Percentiles rank a stretch among this genome's conserved stretches.
phyloP scores from a whole-genome alignment of 2,888 invertebrate genomes.

The Timema cristinae region DNA sequence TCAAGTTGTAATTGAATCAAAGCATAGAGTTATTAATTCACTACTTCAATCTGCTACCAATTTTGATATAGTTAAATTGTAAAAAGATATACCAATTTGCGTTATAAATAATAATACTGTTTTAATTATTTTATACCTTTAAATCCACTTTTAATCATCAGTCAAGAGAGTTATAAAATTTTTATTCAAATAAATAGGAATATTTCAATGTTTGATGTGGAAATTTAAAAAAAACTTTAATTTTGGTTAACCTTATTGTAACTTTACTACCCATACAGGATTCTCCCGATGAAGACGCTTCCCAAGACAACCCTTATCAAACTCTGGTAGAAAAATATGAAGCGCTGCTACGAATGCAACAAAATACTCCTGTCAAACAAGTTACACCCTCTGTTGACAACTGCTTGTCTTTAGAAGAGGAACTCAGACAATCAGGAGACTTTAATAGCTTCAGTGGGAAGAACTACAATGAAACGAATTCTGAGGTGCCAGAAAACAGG shows the following conservation, averaged over 20 bases:
- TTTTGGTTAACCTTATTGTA: too few species aligned
- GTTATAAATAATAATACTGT: too few species aligned
- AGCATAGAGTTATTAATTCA: not conserved
- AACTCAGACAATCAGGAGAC: slow-evolving; percentile 70
- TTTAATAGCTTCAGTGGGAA: slow-evolving; percentile 55
- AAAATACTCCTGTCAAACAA: slow-evolving; percentile 47
- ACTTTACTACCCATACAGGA: slow-evolving; percentile 36
- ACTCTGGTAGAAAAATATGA: slow-evolving; percentile 82
- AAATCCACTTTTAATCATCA: too few species aligned
- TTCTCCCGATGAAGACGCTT: slow-evolving; percentile 39
- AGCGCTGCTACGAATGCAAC: slow-evolving; percentile 72
- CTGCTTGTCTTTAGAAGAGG: slow-evolving; percentile 59
- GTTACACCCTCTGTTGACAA: slow-evolving; percentile 39
- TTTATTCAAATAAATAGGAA: too few species aligned
- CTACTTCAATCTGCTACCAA: not conserved
- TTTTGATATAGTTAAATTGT: not conserved
- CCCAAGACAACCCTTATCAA: slow-evolving; percentile 64
- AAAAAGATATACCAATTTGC: not conserved
- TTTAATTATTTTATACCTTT: too few species aligned
- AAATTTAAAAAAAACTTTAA: too few species aligned
- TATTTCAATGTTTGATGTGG: too few species aligned
- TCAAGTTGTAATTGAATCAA: too few species aligned
- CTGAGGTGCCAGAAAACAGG: not conserved
- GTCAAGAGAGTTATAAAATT: too few species aligned
- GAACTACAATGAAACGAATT: slow-evolving; percentile 27